Base-by-base conservation (phyloP, 2,797 vertebrate species). In the Huso huso region DNA sequence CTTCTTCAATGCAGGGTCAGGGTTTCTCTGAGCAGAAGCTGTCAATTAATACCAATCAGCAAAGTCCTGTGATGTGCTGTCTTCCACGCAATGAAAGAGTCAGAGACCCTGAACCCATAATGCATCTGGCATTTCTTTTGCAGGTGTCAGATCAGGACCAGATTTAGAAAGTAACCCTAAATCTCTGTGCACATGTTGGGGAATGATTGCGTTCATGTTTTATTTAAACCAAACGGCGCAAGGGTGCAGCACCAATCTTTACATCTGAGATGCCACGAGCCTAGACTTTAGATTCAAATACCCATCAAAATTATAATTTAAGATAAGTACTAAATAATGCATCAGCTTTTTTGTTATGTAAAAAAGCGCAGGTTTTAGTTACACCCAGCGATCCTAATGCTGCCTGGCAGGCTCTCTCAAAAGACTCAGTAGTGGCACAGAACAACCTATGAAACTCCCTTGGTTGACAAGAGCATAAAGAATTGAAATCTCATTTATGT, bases 391-490 rank as follows among this genome's bases (percentile, higher is more conserved):
- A 86, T 79, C 76, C 72, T 91, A 90, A 91, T 90, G 83, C 77
- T 82, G 81, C 84, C 82, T 90, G 89, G 88, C 87, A 85, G 77
- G 81, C 72, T 48, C 68, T 89, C 87, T 86, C 83, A 23, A 5
- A 78, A 84, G 86, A 83, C 84, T 81, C 74, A 76, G 69, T 79
- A 81, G 79, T 80, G 83, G 79, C 83, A 79, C 77, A 18, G 68
- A 76, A 76, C 84, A 78, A 64, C 68, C 66, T 71, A 70, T 70
- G 72, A 69, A 73, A 64, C 69, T 75, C 68, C 70, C 66, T 66
- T 90, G 88, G 90, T 89, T 90, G 89, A 91, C 88, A 91, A 89
- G 88, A 87, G 87, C 87, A 86, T 85, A 88, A 86, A 84, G 79
- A 78, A 74, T 75, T 83, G 78, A 73, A 73, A 83, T 86, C 81